A percentile compares a stretch with the other conserved stretches of the same genome.
phyloP scores from a whole-genome alignment of 2,797 vertebrate genomes.

The Pangasius krempfi region DNA sequence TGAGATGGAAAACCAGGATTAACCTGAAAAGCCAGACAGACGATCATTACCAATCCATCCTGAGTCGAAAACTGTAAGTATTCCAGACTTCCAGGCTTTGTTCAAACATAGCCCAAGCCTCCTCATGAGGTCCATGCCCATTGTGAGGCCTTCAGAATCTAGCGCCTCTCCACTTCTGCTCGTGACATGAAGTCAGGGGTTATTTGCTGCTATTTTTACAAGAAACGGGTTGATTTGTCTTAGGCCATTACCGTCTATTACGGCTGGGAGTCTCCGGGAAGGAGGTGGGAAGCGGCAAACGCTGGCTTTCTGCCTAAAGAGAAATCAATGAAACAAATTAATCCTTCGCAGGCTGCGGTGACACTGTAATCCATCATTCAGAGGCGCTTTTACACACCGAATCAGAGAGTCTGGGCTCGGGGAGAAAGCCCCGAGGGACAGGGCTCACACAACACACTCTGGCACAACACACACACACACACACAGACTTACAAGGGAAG shows the following conservation, averaged over 20 bases:
- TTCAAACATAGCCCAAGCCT: constrained; percentile 68
- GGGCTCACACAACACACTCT: constrained; percentile 76
- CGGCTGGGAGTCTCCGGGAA: constrained; percentile 91
- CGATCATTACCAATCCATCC: constrained; percentile 79
- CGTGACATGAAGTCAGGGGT: constrained; percentile 72
- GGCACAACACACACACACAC: constrained; percentile 52
- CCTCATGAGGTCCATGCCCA: constrained; percentile 66
- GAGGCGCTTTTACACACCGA: constrained; percentile 97
- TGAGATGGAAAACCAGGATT: constrained; percentile 25
- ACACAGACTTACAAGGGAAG: constrained; percentile 48
- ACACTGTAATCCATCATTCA: constrained; percentile 99
- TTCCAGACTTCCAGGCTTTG: constrained; percentile 76
- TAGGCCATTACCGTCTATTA: constrained; percentile 99
- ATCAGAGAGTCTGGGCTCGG: constrained; percentile 87
- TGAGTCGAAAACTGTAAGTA: constrained; percentile 75
- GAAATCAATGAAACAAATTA: constrained; percentile 99
- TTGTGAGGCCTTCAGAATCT: constrained; percentile 61
- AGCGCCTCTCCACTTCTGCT: constrained; percentile 56
- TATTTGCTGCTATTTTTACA: constrained; percentile 92
- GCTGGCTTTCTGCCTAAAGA: constrained; percentile 99
- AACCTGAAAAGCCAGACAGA: constrained; percentile 65
- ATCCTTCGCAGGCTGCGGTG: constrained; percentile 98
- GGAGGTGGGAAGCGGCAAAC: constrained; percentile 96
- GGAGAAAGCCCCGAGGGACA: constrained; percentile 81
- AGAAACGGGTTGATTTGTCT: constrained; percentile 97